phyloP scores from a whole-genome alignment of 30 jellyfish, hydroid and myxozoan genomes.

The Clytia hemisphaerica region DNA sequence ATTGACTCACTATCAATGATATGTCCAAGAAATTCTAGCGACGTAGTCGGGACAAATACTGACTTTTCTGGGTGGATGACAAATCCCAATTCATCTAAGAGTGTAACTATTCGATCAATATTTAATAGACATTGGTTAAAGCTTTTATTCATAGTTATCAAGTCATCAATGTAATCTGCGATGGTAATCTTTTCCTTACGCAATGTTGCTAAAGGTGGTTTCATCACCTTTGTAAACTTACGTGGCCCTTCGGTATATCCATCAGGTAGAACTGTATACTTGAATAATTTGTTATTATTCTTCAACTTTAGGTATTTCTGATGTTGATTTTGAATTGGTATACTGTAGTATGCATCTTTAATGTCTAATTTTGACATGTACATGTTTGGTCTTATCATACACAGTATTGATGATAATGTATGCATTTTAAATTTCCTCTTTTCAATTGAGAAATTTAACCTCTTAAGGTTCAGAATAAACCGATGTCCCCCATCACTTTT shows the following conservation, averaged over 20 bases:
- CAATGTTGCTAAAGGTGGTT: constrained; percentile 13
- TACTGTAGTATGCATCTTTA: constrained; percentile 53
- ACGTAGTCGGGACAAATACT: constrained; percentile 25
- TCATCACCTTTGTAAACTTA: constrained; percentile 22
- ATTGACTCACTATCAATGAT: constrained; percentile 23
- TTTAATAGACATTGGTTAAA: constrained; percentile 15
- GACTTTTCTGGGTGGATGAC: constrained; percentile 45
- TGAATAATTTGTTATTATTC: neutral
- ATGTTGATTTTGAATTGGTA: constrained; percentile 15
- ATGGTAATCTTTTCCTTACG: constrained; percentile 8
- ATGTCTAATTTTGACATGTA: constrained; percentile 51
- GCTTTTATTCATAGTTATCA: neutral
- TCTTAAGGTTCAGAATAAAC: constrained; percentile 15
- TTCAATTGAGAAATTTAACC: constrained; percentile 6
- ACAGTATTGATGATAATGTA: constrained; percentile 19
- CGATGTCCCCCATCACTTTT: constrained; percentile 30
- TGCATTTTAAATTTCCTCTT: constrained; percentile 36
- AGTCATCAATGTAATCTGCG: constrained; percentile 31
- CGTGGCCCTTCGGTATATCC: constrained; percentile 24
- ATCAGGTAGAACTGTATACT: constrained; percentile 30
- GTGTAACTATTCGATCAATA: constrained; percentile 9
- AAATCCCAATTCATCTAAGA: constrained; percentile 25
- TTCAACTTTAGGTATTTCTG: constrained; percentile 34
- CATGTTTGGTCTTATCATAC: constrained; percentile 29
- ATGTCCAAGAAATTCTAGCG: constrained; percentile 31